These are phyloP conservation scores for Cyprinella venusta DNA, from an alignment of 2,797 vertebrate genomes.

Conservation along the genomic window DNA sequence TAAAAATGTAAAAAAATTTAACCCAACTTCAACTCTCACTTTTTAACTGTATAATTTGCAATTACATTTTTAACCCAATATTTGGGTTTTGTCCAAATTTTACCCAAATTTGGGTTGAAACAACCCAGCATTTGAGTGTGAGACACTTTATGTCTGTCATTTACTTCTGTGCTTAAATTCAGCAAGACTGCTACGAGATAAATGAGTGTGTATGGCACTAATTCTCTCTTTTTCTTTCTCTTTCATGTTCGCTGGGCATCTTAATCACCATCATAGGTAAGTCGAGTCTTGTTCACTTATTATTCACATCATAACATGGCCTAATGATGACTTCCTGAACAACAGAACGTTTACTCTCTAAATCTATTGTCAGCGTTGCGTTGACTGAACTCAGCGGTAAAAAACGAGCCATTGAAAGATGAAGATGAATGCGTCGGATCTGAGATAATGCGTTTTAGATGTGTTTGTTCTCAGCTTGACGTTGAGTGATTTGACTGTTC, in stretches of 20 bases:
- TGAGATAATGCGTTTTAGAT: conserved; percentile 53
- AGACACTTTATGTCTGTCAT: neutral
- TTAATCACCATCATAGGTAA: conserved; percentile 67
- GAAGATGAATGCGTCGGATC: conserved; percentile 27
- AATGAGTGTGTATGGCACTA: neutral
- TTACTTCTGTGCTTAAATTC: neutral
- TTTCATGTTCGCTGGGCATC: conserved; percentile 54
- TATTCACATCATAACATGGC: neutral
- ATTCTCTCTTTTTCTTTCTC: conserved; percentile 51
- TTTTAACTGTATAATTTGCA: no score
- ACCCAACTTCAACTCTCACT: no score
- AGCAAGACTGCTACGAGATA: neutral
- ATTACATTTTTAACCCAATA: no score
- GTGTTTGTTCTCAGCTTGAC: conserved; percentile 55
- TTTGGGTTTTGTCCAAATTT: no score
- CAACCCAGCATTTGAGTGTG: no score
- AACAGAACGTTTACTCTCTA: neutral
- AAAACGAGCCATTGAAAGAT: conserved; percentile 38
- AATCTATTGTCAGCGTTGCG: conserved; percentile 2
- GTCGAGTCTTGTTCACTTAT: conserved; percentile 47
- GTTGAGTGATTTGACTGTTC: conserved; percentile 42
- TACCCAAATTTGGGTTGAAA: no score
- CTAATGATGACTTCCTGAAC: conserved; percentile 4
- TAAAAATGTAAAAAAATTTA: no score
- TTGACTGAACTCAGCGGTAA: conserved; percentile 4